Percentiles rank a stretch among this genome's conserved stretches.
phyloP scores from a whole-genome alignment of 2,113 vertebrate genomes.

The Leptocoma aspasia region DNA sequence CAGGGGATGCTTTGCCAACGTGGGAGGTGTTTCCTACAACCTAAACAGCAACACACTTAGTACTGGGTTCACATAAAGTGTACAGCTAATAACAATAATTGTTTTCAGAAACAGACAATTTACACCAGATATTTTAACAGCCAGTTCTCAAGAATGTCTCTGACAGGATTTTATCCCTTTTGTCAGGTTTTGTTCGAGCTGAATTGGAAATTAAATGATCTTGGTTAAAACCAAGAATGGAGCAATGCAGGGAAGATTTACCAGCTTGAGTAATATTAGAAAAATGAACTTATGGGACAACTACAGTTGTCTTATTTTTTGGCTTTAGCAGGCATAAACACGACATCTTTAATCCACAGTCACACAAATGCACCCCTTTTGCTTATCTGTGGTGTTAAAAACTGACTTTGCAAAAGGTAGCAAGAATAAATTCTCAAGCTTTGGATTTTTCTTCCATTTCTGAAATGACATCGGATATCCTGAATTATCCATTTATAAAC shows the following conservation, averaged over 20 bases:
- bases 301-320: background rate
- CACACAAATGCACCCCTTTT: background rate
- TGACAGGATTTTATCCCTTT: background rate
- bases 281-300: background rate
- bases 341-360: background rate
- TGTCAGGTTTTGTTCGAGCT: background rate
- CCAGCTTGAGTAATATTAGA: background rate
- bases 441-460: background rate
- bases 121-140: background rate
- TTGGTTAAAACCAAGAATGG: background rate
- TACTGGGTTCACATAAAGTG: background rate
- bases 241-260: background rate
- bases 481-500: background rate
- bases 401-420: background rate
- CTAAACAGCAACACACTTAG: constrained; percentile 70
- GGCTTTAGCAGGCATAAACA: background rate
- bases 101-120: background rate
- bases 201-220: background rate
- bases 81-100: background rate
- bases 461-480: background rate
- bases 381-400: background rate
- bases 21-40: constrained; percentile 84
- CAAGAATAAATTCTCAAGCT: background rate
- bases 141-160: background rate
- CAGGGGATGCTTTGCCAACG: constrained; percentile 71